Percentiles rank a stretch among this genome's conserved stretches.
Evolutionary conservation across 1,140 invertebrate species (phyloP).

Genomic region (Drosophila ananassae): DNA sequence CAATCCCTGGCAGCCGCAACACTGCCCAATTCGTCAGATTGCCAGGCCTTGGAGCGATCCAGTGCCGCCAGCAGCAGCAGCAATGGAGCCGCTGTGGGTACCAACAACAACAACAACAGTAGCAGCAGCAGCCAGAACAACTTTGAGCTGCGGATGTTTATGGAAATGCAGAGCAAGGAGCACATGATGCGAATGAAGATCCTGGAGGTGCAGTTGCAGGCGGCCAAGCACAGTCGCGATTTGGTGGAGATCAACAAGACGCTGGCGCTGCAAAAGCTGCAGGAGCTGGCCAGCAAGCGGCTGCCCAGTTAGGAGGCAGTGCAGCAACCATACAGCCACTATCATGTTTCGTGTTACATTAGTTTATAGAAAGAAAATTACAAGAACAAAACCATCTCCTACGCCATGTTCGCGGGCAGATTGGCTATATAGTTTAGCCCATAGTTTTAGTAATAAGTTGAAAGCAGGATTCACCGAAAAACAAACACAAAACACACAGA

Average conservation of each 20-base stretch:
- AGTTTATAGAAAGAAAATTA: slow-evolving; percentile 54
- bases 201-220: slow-evolving; percentile 81
- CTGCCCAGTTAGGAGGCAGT: slow-evolving; percentile 66
- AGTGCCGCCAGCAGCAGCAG: slow-evolving; percentile 35
- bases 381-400: slow-evolving; percentile 1
- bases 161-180: slow-evolving; percentile 84
- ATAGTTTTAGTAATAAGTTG: slow-evolving; percentile 43
- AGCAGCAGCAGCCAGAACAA: slow-evolving; percentile 31
- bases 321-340: slow-evolving; percentile 4
- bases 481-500: slow-evolving; percentile 14
- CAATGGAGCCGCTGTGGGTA: slow-evolving; percentile 8
- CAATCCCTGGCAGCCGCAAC: slow-evolving; percentile 12
- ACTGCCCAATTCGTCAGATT: slow-evolving; percentile 38
- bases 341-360: slow-evolving; percentile 58
- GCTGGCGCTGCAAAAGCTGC: slow-evolving; percentile 78
- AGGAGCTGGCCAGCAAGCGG: slow-evolving; percentile 78
- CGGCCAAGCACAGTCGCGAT: slow-evolving; percentile 82
- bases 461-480: slow-evolving; percentile 41
- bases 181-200: slow-evolving; percentile 83
- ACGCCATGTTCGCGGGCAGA: slow-evolving; percentile 29
- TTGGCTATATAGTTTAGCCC: slow-evolving; percentile 53
- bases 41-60: slow-evolving; percentile 57
- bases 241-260: slow-evolving; percentile 83
- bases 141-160: slow-evolving; percentile 73
- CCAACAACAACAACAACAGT: slow-evolving; percentile 7